These are phyloP conservation scores for Esperia sulphurella DNA, from an alignment of 2,888 invertebrate species.

Conservation along the genomic window DNA sequence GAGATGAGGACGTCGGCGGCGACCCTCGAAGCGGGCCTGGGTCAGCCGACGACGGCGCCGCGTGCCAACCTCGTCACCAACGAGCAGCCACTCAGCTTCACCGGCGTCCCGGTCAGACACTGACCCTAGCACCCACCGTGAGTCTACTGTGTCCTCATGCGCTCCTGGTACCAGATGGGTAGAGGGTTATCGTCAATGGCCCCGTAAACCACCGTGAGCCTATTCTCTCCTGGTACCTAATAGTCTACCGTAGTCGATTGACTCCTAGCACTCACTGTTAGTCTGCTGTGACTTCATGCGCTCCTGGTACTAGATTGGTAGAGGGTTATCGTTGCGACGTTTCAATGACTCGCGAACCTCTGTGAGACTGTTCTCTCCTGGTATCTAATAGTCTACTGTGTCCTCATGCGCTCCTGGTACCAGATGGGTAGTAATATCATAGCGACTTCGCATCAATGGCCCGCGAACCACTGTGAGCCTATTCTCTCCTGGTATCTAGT, in stretches of 20 bases:
- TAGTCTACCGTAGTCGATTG: too few relatives aligned
- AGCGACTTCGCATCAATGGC: too few relatives aligned
- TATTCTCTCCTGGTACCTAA: too few relatives aligned
- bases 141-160: conserved; percentile 17
- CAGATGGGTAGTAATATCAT: too few relatives aligned
- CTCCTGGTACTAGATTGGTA: background rate
- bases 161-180: conserved; percentile 1
- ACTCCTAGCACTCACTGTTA: too few relatives aligned
- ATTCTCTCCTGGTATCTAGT: background rate
- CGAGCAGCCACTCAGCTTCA: conserved; percentile 89
- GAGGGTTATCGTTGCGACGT: too few relatives aligned
- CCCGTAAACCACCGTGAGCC: too few relatives aligned
- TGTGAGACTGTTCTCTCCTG: too few relatives aligned
- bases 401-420: conserved; percentile 3
- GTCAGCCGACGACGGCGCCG: conserved; percentile 74
- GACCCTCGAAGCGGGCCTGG: conserved; percentile 59
- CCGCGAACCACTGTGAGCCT: too few relatives aligned
- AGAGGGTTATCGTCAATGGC: too few relatives aligned
- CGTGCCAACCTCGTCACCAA: conserved; percentile 88
- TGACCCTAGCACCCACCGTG: conserved; percentile 26
- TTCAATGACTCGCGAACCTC: too few relatives aligned
- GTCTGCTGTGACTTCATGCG: background rate
- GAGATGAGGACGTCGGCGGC: conserved; percentile 88
- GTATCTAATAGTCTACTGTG: background rate
- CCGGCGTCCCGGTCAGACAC: conserved; percentile 79